Evolutionary conservation across 2,797 vertebrate genomes (phyloP), one percentile per base, ranked within the genome.

Genomic region (Eurystomus glaucurus): DNA sequence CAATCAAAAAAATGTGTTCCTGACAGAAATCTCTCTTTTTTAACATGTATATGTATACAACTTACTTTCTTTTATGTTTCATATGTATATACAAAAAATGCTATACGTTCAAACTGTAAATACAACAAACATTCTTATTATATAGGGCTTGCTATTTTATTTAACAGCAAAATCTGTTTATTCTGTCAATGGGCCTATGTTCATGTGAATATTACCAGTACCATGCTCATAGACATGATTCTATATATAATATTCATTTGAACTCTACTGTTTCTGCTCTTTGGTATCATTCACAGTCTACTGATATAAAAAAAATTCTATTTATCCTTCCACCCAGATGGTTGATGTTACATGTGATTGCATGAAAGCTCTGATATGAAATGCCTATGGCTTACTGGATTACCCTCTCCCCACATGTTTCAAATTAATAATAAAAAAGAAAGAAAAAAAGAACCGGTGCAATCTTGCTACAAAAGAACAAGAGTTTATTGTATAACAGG

Each of bases 331-430:
- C 81, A 97, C 93, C 96, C 98, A 98, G 98, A 98, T 98, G 98
- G 98, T 98, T 98, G 97, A 97, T 66, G 98, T 98, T 98, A 98
- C 95, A 96, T 97, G 71, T 98, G 98, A 98, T 98, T 98, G 98
- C 92, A 97, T 91, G 96, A 98, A 98, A 96, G 97, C 97, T 97
- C 96, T 98, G 98, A 98, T 98, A 98, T 98, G 97, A 98, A 98
- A 98, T 98, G 97, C 98, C 98, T 97, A 86, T 97, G 98, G 98
- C 97, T 98, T 98, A 98, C 98, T 98, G 98, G 98, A 98, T 98
- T 98, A 98, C 98, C 93, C 98, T 98, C 95, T 98, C 93, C 92
- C 96, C 98, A 98, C 98, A 98, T 98, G 98, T 97, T 98, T 98
- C 97, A 98, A 98, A 98, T 98, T 98, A 98, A 98, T 98, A 98